Base-by-base conservation (phyloP, 37 sponge, comb jelly and placozoan species). In the Aplysina aerophoba region DNA sequence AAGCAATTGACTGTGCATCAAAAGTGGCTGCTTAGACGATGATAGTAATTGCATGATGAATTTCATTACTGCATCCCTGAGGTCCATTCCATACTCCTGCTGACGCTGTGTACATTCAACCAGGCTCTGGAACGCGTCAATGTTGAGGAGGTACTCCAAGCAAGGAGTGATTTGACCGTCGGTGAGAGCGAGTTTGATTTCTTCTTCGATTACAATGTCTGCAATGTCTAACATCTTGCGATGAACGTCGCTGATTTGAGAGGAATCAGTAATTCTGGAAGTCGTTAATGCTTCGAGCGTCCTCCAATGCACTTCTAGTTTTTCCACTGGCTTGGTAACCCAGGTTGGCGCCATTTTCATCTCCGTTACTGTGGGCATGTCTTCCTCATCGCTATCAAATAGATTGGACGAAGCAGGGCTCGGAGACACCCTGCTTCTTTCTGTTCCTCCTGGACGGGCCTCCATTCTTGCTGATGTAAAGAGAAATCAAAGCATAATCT, bases 1-100 rank as follows among this genome's bases (percentile, higher is more conserved):
- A 4, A 95, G 88, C 64, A 95, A 72, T 72, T 90, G 93, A 59
- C 90, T 83, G 81, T 95, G 93, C 4, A 90, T 88, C 25, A 95
- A 62, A 25, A 95, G 15, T 0, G 88, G 86, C 58, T 88, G 96
- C 11, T 20, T 4, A 4, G 93, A 83, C 12, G 55, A 39, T 13
- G 86, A 58, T 39, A 95, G 59, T 39, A 92, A 79, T 66, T 85
- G 64, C 5, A 73, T 79, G 77, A 85, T 90, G 55, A 95, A 90
- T 1, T 67, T 66, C 36, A 95, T 40, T 28, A 90, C 74, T 22
- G 85, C 65, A 21, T 87, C 58, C 19, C 83, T 83, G 19, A 93
- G 30, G n/a, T 92, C 93, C 27, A 54, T 82, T 13, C 79, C 61
- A 53, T 77, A 86, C 21, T 8, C 64, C 36, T 71, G 84, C 58